Conservation (phyloP, 2,797 vertebrate genomes). For the Microctenopoma stevenorrisi region DNA sequence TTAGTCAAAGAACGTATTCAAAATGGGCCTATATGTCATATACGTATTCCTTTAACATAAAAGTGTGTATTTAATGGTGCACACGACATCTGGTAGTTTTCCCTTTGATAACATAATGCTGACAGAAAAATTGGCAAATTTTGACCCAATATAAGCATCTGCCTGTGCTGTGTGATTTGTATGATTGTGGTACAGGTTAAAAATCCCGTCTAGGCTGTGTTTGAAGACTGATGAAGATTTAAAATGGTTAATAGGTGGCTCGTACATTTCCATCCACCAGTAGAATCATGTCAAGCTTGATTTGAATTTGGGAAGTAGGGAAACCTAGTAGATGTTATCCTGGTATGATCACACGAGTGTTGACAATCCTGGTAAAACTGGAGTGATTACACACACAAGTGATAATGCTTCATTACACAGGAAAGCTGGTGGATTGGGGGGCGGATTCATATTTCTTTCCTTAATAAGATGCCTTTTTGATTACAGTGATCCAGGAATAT, state of each 20-base stretch:
- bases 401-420: not conserved
- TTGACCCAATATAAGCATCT: constrained; percentile 2
- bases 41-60: constrained; percentile 40
- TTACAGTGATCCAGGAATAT: not conserved
- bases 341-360: not conserved
- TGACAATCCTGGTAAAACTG: not conserved
- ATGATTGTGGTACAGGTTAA: constrained; percentile 9
- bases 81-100: constrained; percentile 29
- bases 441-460: not conserved
- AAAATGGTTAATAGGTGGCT: not conserved
- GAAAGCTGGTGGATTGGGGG: not conserved
- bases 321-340: not conserved
- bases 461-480: not conserved
- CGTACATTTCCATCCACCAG: constrained; percentile 6
- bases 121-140: constrained; percentile 11
- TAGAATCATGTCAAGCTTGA: not conserved
- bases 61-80: constrained; percentile 47
- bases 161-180: not conserved
- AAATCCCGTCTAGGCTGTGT: not conserved
- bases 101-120: constrained; percentile 20
- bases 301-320: not conserved
- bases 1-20: constrained; percentile 29
- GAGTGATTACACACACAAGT: not conserved
- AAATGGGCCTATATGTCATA: constrained; percentile 30
- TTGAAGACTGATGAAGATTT: constrained; percentile 11